These are phyloP conservation scores for Galeopsomyia nigrocyanea DNA, from an alignment of 2,888 invertebrate genomes.

Conservation along the genomic window DNA sequence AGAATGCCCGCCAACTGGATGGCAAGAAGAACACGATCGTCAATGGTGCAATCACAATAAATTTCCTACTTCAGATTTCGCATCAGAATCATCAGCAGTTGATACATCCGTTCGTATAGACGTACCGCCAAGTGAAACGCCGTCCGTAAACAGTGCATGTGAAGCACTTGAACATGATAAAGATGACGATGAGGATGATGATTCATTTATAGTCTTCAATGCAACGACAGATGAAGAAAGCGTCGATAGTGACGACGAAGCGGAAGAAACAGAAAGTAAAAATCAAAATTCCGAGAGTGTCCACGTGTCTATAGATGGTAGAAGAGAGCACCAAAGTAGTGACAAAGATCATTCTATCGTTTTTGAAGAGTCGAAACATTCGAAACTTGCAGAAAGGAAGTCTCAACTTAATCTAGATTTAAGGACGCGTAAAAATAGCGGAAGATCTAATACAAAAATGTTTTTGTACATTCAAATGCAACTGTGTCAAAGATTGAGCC, in stretches of 20 bases:
- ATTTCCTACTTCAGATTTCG: constrained; percentile 56
- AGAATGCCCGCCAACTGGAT: constrained; percentile 89
- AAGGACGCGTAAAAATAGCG: constrained; percentile 49
- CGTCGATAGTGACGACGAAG: constrained; percentile 16
- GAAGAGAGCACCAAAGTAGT: constrained; percentile 26
- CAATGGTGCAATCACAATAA: constrained; percentile 70
- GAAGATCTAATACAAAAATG: constrained; percentile 69
- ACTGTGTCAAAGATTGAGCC: constrained; percentile 87
- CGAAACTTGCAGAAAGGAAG: constrained; percentile 42
- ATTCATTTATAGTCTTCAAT: constrained; percentile 72
- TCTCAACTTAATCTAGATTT: constrained; percentile 47
- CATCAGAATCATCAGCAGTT: constrained; percentile 54
- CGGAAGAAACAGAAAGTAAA: constrained; percentile 26
- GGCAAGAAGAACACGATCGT: constrained; percentile 87
- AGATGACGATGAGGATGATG: constrained; percentile 54
- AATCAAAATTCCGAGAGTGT: constrained; percentile 23
- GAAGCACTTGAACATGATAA: constrained; percentile 58
- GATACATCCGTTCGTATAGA: constrained; percentile 58
- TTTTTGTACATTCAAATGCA: constrained; percentile 99
- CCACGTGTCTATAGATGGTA: constrained; percentile 18
- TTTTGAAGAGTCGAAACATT: constrained; percentile 43
- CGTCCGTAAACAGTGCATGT: constrained; percentile 62
- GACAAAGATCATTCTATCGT: constrained; percentile 48
- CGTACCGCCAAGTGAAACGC: constrained; percentile 57
- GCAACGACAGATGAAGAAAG: constrained; percentile 47